A percentile compares a stretch with the other conserved stretches of the same genome.
These are phyloP conservation scores for Eucera pruinosa DNA, from an alignment of 2,888 invertebrate species.

Conservation along the genomic window DNA sequence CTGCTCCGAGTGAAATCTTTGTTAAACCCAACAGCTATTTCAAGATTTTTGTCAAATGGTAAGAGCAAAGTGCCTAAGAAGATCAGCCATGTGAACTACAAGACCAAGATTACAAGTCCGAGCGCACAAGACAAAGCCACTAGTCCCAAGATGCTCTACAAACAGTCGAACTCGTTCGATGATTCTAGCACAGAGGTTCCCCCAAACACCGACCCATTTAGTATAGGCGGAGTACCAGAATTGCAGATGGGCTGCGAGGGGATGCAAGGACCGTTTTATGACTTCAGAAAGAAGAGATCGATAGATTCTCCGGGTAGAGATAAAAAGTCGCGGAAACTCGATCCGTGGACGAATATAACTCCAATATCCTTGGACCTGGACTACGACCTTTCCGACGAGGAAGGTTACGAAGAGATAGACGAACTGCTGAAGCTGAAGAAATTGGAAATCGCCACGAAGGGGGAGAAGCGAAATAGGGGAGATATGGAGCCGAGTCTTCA, in stretches of 20 bases:
- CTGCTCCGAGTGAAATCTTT: constrained; percentile 67
- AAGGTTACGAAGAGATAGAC: constrained; percentile 77
- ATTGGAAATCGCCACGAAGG: constrained; percentile 61
- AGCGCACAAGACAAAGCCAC: constrained; percentile 46
- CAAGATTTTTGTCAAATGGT: constrained; percentile 24
- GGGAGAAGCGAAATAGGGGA: constrained; percentile 69
- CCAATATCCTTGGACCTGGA: constrained; percentile 69
- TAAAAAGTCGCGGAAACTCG: background rate
- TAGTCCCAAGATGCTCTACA: constrained; percentile 38
- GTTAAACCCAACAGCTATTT: constrained; percentile 43
- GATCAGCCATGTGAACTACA: constrained; percentile 38
- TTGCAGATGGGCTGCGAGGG: constrained; percentile 79
- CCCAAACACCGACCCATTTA: constrained; percentile 59
- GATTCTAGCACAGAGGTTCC: constrained; percentile 49
- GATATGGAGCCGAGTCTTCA: constrained; percentile 76
- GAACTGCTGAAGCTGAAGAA: constrained; percentile 74
- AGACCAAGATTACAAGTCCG: constrained; percentile 52
- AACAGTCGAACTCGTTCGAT: constrained; percentile 63
- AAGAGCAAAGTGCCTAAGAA: constrained; percentile 73
- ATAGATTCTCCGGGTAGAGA: constrained; percentile 37
- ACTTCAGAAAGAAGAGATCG: constrained; percentile 66
- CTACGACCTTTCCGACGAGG: constrained; percentile 61
- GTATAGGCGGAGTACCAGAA: constrained; percentile 76
- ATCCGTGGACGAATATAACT: constrained; percentile 52
- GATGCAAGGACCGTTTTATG: constrained; percentile 65